phyloP scores from a whole-genome alignment of 92 coral and sea anemone species.

The Plumapathes pennacea region DNA sequence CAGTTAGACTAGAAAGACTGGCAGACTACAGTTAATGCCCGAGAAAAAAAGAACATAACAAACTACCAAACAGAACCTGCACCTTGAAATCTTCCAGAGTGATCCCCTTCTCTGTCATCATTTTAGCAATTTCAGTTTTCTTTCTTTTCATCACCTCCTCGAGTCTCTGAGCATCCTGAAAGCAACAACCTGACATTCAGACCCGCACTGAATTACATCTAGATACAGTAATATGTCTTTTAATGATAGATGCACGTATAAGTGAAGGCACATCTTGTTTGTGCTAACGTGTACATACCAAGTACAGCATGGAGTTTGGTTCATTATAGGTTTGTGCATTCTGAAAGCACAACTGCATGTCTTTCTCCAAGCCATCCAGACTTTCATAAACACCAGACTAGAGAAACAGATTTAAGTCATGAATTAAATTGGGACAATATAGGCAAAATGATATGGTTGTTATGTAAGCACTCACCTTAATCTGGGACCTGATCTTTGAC shows the following conservation, averaged over 20 bases:
- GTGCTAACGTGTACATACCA: conserved; percentile 55
- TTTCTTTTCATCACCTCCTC: conserved; percentile 76
- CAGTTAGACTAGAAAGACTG: too few relatives aligned
- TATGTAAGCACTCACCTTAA: conserved; percentile 56
- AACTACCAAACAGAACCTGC: too few relatives aligned
- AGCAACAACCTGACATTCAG: too few relatives aligned
- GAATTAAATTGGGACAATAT: not conserved
- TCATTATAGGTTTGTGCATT: conserved; percentile 97
- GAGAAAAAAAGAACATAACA: too few relatives aligned
- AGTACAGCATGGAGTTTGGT: conserved; percentile 90
- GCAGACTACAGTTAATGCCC: too few relatives aligned
- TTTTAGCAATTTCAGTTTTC: conserved; percentile 68
- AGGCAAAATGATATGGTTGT: not conserved
- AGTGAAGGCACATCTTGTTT: too few relatives aligned
- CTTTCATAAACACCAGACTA: conserved; percentile 86
- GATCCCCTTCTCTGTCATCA: conserved; percentile 82
- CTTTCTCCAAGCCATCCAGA: conserved; percentile 76
- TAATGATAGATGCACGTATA: too few relatives aligned
- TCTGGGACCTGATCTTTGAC: conserved; percentile 90
- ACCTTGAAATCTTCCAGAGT: conserved; percentile 77
- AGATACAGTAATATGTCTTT: too few relatives aligned
- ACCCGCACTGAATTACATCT: too few relatives aligned
- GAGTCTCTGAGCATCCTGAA: conserved; percentile 92
- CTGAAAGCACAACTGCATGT: conserved; percentile 77
- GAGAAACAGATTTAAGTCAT: not conserved